Evolutionary conservation across 2,113 vertebrate genomes (phyloP), one percentile per base, ranked within the genome.

Genomic region (Corvus moneduloides): DNA sequence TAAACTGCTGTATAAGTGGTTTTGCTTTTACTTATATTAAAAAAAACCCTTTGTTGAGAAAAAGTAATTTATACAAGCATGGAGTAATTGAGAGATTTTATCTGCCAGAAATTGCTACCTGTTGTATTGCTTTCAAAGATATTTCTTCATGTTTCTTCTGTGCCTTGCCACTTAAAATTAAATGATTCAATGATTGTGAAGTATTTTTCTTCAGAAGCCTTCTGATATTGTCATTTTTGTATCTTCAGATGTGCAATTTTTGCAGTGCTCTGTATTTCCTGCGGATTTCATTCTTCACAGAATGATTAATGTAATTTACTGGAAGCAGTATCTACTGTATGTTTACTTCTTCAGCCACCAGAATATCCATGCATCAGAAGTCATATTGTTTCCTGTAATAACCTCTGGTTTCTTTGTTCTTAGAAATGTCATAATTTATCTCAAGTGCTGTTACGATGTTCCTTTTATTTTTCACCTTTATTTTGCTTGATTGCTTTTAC

Each of bases 161-260:
- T 78, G 62, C 55, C 87, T 90, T 96, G 51, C 93, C 94, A 88
- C 63, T 87, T 94, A 91, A 92, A 94, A 91, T 96, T 69, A 93
- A 95, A 94, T 91, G 62, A 67, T 77, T 82, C 61, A 43, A 91
- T 73, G 81, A 85, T 54, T 93, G 46, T 87, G 71, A 93, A 95
- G 87, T 80, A 94, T 74, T 95, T 96, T 89, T 95, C 58, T 77
- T 85, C 46, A 82, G 81, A 80, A 93, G 46, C 77, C 41, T 97
- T 97, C 81, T 94, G 84, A 96, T 93, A 68, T 94, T 97, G 90
- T 95, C 79, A 89, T 73, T 96, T 96, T 93, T 93, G 73, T 92
- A 66, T 77, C 78, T 93, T 96, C 89, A 95, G 58, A 89, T 87
- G 81, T 95, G 75, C 67, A 73, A 0, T 83, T 95, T 87, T 84